Conservation (phyloP, 2,888 invertebrate genomes). For the Pandemis heparana region DNA sequence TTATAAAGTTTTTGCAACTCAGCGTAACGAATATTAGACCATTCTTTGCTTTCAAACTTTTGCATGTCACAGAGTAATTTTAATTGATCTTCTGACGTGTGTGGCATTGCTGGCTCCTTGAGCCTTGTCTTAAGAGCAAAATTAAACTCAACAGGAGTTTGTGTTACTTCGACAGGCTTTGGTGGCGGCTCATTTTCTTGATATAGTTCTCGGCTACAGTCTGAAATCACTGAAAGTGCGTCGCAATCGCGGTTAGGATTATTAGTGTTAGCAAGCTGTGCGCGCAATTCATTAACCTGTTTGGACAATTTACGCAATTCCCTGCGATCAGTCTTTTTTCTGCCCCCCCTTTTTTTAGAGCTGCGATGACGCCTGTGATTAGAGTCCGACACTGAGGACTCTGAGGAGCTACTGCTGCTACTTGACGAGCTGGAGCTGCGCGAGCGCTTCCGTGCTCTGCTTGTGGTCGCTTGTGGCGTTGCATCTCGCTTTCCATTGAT, state of each 20-base stretch:
- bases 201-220: background rate
- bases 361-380: background rate
- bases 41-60: too few species aligned
- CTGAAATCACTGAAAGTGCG: background rate
- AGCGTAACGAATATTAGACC: too few species aligned
- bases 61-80: too few species aligned
- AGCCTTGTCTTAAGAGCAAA: too few species aligned
- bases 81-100: too few species aligned
- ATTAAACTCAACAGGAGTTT: too few species aligned
- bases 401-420: background rate
- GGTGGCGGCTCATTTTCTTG: background rate
- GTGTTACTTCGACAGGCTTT: too few species aligned
- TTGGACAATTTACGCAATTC: background rate
- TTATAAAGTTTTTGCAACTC: conserved; percentile 4
- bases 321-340: background rate
- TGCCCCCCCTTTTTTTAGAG: background rate
- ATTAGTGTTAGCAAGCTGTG: background rate
- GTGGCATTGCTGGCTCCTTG: too few species aligned
- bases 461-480: background rate
- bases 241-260: background rate
- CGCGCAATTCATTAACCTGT: background rate
- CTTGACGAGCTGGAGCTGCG: background rate
- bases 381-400: background rate
- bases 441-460: background rate
- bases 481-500: background rate